Base-by-base conservation (phyloP, 1,140 invertebrate species). In the Chironomus striatipennis region DNA sequence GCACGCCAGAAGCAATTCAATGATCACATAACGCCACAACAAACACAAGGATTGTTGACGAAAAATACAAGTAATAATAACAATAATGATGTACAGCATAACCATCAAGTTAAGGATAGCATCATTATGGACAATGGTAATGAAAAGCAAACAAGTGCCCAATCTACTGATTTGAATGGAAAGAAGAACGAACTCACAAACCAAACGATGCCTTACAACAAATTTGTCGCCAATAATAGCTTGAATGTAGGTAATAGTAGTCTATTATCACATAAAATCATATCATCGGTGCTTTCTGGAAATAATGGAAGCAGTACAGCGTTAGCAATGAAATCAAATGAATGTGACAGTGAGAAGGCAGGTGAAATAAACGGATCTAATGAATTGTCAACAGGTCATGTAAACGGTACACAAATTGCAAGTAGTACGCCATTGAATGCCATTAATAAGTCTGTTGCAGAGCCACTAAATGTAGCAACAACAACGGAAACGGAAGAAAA, bases 101-200 rank as follows among this genome's bases (percentile, higher is more conserved):
- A 77, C 42, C 78, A 79, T 73, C 79, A 81, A 79, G 80, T 81
- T 77, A 82, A 72, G 75, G 77, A 79, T 34, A 34, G 24, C 24
- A 34, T 34, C 6, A 72, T 80, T 18, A 57, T 76, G 10, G 78
- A 79, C 20, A 80, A 80, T 70, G 18, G 20, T 70, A 70, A 20
- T 47, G 70, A 75, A n/a, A 43, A 57, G 7, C 24, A 73, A 64
- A 42, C 21, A 43, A 21, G 34, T 20, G 42, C 47, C n/a, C n/a
- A 17, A 24, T 73, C 70, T 8, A 42, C 12, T 34, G 80, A 80
- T 18, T 15, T 70, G 8, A 18, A 18, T 18, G 67, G 20, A n/a
- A 91, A 89, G 77, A 96, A 96, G 83, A 92, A 91, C 73, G 93
- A 97, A 82, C 93, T 94, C 0, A 96, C 96, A 83, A 96, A 96